A percentile compares a stretch with the other conserved stretches of the same genome.
Conservation (phyloP, 2,797 vertebrate genomes). For the Epinephelus coioides region DNA sequence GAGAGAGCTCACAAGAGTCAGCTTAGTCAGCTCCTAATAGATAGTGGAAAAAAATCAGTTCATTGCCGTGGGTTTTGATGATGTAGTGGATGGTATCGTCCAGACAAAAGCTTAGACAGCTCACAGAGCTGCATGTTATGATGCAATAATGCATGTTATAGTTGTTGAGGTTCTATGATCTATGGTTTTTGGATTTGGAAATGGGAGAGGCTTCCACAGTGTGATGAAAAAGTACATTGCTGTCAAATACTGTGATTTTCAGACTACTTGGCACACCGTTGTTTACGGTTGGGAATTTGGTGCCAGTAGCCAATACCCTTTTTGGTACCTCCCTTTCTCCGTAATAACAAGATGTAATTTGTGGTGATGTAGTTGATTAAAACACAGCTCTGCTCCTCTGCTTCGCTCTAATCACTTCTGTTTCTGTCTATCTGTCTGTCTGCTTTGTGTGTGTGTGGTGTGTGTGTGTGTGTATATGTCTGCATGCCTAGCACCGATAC, state of each 20-base stretch:
- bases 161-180: not conserved
- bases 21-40: not conserved
- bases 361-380: no score
- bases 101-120: not conserved
- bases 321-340: no score
- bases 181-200: not conserved
- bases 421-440: no score
- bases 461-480: no score
- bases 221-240: not conserved
- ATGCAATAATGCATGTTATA: not conserved
- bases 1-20: constrained; percentile 1
- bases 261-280: not conserved
- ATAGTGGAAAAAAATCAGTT: constrained; percentile 4
- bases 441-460: no score
- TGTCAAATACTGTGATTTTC: not conserved
- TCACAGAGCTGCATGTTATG: not conserved
- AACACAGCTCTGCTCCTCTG: no score
- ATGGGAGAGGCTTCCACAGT: not conserved
- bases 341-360: no score
- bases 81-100: not conserved
- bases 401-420: no score
- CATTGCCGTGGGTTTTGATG: not conserved
- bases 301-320: no score
- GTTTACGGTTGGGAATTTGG: no score
- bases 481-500: no score